Evolutionary conservation across 2,113 vertebrate species (phyloP), one percentile per base, ranked within the genome.

Genomic region (Chauna torquata): DNA sequence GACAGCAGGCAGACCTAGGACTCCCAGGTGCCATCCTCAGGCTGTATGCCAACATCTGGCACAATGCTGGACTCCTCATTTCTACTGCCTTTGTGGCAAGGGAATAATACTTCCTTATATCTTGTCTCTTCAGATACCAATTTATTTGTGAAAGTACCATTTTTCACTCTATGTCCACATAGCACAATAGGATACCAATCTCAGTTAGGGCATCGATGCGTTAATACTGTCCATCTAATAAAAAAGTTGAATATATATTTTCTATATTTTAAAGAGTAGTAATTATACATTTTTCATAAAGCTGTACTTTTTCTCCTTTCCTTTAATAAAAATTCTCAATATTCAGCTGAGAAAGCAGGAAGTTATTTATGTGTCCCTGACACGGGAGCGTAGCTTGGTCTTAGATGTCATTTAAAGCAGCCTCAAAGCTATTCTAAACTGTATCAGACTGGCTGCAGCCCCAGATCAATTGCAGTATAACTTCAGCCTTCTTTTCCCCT

Each of bases 311-410:
- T 57, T 28, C 52, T 25, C 75, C 57, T 89, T 85, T 55, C 32
- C 65, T 90, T 95, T 92, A 92, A 94, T 71, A 92, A 94, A 92
- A 87, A 50, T 59, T 44, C 52, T 84, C 89, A 92, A 69, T 69
- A 88, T 90, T 93, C 57, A 90, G 57, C 82, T 80, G 84, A 96
- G 78, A 91, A 95, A 80, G 78, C 45, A 94, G 61, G 58, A 93
- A 88, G 74, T 93, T 93, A 87, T 82, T 95, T 76, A 86, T 55
- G 52, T 59, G 57, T 85, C 34, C 77, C 57, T 59, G 58, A 92
- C 58, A 88, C 10, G 5, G 65, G 62, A 81, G 28, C 50, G 64
- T 36, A 66, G 75, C 28, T 81, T 86, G 64, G 80, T 88, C 86
- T 88, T 64, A 75, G 59, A 88, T 1, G 9, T 54, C 1, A 0